phyloP scores from a whole-genome alignment of 2,888 invertebrate species.

The Oscheius onirici region DNA sequence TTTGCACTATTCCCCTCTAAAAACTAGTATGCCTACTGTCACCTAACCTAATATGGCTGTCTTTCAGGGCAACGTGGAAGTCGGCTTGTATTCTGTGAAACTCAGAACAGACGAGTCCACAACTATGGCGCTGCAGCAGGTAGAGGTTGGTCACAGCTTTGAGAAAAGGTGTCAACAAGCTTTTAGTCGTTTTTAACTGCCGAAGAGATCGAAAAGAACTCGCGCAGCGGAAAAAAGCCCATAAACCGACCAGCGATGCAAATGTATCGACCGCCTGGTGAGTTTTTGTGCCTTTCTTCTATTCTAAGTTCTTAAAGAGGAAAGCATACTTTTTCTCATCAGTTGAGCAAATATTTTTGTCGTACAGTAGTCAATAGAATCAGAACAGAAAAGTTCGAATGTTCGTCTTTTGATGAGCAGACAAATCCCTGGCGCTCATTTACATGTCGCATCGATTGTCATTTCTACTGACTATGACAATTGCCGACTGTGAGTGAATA shows the following conservation, averaged over 20 bases:
- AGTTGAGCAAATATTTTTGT: no score
- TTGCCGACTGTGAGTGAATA: constrained; percentile 14
- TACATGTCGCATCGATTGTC: constrained; percentile 24
- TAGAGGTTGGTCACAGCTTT: background rate
- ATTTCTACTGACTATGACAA: constrained; percentile 7
- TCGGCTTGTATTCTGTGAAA: constrained; percentile 30
- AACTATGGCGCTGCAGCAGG: constrained; percentile 27
- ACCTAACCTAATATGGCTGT: background rate
- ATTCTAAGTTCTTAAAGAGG: no score
- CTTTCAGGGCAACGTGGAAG: constrained; percentile 28
- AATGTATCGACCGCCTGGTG: constrained; percentile 67
- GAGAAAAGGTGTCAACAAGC: background rate
- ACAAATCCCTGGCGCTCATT: background rate
- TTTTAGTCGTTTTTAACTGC: constrained; percentile 18
- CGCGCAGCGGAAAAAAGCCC: constrained; percentile 47
- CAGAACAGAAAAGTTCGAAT: background rate
- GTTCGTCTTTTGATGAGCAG: background rate
- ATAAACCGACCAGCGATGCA: constrained; percentile 61
- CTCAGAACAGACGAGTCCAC: constrained; percentile 29
- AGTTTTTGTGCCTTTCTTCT: background rate
- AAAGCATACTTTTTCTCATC: no score
- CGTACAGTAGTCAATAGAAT: no score
- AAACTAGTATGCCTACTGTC: background rate
- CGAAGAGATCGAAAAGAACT: constrained; percentile 28
- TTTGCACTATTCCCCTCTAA: constrained; percentile 5